These are phyloP conservation scores for Montipora capitata DNA, from an alignment of 92 coral and sea anemone genomes.

Conservation along the genomic window DNA sequence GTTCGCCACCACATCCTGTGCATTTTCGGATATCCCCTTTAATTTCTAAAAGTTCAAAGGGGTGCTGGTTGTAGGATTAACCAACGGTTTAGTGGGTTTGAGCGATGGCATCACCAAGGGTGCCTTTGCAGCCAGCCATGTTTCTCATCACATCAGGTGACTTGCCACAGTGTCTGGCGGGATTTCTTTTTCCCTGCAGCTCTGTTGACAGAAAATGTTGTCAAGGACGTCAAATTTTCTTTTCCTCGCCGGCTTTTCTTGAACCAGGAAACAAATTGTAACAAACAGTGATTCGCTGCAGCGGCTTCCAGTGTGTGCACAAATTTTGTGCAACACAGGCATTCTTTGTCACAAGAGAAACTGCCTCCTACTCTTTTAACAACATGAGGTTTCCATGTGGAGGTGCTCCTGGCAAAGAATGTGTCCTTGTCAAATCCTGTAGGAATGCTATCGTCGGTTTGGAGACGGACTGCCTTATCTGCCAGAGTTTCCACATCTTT, in stretches of 20 bases:
- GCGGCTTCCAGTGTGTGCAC: slow-evolving; percentile 48
- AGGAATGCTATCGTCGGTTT: neutral
- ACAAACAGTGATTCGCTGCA: neutral
- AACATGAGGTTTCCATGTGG: slow-evolving; percentile 34
- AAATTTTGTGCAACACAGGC: slow-evolving; percentile 66
- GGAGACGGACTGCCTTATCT: slow-evolving; percentile 25
- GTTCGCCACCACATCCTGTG: slow-evolving; percentile 70
- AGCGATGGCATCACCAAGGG: too few species aligned
- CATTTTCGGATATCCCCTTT: slow-evolving; percentile 67
- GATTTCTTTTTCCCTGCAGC: slow-evolving; percentile 45
- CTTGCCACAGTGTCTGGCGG: too few species aligned
- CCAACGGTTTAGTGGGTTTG: too few species aligned
- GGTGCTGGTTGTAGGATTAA: too few species aligned
- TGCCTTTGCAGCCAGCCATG: too few species aligned
- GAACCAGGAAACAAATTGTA: neutral
- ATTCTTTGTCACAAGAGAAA: slow-evolving; percentile 49
- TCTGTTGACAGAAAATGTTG: slow-evolving; percentile 28
- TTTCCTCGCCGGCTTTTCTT: neutral
- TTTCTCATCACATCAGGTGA: too few species aligned
- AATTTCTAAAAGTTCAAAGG: slow-evolving; percentile 65
- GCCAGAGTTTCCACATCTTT: slow-evolving; percentile 41
- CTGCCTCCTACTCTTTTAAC: slow-evolving; percentile 41
- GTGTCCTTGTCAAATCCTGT: slow-evolving; percentile 37
- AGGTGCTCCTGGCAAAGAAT: slow-evolving; percentile 45
- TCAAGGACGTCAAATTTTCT: slow-evolving; percentile 35